Conservation (phyloP, 1,140 invertebrate species). For the Batillaria attramentaria region DNA sequence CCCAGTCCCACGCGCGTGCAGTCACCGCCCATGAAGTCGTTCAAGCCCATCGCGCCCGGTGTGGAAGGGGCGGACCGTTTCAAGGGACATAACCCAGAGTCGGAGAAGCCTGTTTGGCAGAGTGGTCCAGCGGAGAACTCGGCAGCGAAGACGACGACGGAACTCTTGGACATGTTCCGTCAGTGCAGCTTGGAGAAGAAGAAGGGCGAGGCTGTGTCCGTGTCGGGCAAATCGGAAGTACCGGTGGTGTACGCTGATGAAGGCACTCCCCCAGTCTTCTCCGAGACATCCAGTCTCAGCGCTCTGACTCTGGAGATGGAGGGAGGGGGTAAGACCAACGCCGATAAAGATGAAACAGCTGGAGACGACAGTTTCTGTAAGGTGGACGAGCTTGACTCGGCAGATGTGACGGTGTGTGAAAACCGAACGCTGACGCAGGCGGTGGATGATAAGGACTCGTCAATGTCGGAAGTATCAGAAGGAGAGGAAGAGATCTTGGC, state of each 20-base stretch:
- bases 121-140: slow-evolving; percentile 67
- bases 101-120: background rate
- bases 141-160: slow-evolving; percentile 77
- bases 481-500: slow-evolving; percentile 70
- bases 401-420: background rate
- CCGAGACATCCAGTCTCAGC: slow-evolving; percentile 76
- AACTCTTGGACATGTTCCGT: slow-evolving; percentile 38
- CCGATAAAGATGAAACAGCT: no score
- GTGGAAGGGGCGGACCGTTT: background rate
- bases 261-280: slow-evolving; percentile 84
- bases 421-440: background rate
- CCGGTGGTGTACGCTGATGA: slow-evolving; percentile 86
- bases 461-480: slow-evolving; percentile 69
- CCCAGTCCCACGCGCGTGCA: slow-evolving; percentile 60
- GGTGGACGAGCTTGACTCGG: slow-evolving; percentile 48
- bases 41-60: slow-evolving; percentile 24
- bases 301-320: slow-evolving; percentile 84
- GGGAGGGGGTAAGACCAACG: slow-evolving; percentile 21
- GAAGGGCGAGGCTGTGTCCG: slow-evolving; percentile 2
- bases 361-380: no score
- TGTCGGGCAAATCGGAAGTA: slow-evolving; percentile 73
- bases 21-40: slow-evolving; percentile 44
- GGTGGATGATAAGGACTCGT: slow-evolving; percentile 62
- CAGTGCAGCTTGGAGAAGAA: slow-evolving; percentile 8
- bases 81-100: background rate